Evolutionary conservation across 2,888 invertebrate genomes (phyloP).

Genomic region (Lochmaea crataegi): DNA sequence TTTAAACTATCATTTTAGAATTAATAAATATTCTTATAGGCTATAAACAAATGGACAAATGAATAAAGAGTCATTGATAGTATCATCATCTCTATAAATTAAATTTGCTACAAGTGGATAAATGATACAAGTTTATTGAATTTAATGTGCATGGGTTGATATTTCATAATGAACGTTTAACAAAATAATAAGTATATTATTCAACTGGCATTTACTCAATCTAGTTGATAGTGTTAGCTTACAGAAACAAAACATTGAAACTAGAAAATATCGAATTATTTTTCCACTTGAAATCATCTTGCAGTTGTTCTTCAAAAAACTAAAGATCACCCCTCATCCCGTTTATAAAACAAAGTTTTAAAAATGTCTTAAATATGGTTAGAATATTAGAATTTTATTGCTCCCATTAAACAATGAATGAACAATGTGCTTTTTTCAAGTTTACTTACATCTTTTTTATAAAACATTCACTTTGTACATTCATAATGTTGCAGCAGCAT

Average conservation of each 20-base stretch:
- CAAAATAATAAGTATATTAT: not conserved
- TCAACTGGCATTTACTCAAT: not conserved
- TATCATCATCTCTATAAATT: not conserved
- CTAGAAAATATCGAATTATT: not conserved
- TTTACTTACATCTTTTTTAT: slow-evolving; percentile 1
- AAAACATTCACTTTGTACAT: not conserved
- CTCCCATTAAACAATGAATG: not conserved
- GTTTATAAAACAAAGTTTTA: too few species aligned
- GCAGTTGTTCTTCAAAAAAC: not conserved
- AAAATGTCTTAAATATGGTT: too few species aligned
- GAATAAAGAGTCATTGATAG: slow-evolving; percentile 3
- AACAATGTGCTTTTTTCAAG: not conserved
- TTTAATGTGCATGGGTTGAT: not conserved
- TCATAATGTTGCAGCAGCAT: not conserved
- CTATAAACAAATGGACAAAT: too few species aligned
- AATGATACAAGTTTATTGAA: not conserved
- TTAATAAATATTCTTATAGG: not conserved
- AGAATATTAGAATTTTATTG: not conserved
- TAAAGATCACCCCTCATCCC: too few species aligned
- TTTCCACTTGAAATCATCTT: not conserved
- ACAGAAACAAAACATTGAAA: not conserved
- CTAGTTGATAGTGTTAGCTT: too few species aligned
- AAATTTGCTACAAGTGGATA: not conserved
- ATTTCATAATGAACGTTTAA: not conserved
- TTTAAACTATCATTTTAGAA: not conserved